Percentiles rank a stretch among this genome's conserved stretches.
These are phyloP conservation scores for Cephalopholis sonnerati DNA, from an alignment of 2,113 vertebrate genomes.

Conservation along the genomic window DNA sequence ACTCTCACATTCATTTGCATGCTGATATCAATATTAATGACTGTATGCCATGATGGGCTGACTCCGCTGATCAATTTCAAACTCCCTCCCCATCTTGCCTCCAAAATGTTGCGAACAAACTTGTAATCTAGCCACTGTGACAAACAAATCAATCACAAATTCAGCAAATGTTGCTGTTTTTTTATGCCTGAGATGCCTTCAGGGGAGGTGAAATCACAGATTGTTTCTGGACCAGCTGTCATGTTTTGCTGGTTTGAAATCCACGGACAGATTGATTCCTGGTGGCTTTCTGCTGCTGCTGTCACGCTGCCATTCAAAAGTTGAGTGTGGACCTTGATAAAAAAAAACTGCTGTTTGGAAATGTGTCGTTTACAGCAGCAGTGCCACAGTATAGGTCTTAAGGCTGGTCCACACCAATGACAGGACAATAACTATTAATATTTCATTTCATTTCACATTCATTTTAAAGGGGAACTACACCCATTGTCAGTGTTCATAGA, in stretches of 20 bases:
- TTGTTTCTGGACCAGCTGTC: not conserved
- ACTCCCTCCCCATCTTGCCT: not conserved
- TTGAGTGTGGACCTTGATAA: not conserved
- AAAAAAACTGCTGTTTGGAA: not conserved
- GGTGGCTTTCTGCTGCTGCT: not conserved
- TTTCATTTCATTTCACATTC: too few species aligned
- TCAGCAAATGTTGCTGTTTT: not conserved
- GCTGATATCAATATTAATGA: slow-evolving; percentile 22
- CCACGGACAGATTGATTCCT: not conserved
- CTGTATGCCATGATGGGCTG: not conserved
- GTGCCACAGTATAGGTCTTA: too few species aligned
- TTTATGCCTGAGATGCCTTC: not conserved
- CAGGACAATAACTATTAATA: too few species aligned
- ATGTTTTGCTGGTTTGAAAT: slow-evolving; percentile 1
- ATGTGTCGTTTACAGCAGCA: not conserved
- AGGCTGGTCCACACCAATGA: too few species aligned
- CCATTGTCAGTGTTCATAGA: too few species aligned
- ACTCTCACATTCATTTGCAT: slow-evolving; percentile 7
- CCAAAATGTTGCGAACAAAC: not conserved
- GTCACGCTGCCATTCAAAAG: not conserved
- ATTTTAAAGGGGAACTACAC: too few species aligned
- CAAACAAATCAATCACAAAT: slow-evolving; percentile 3
- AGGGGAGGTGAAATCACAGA: slow-evolving; percentile 1
- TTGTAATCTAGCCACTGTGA: not conserved
- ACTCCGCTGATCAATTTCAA: slow-evolving; percentile 5